Conservation (phyloP, 2,797 vertebrate genomes). For the Limnodromus scolopaceus region DNA sequence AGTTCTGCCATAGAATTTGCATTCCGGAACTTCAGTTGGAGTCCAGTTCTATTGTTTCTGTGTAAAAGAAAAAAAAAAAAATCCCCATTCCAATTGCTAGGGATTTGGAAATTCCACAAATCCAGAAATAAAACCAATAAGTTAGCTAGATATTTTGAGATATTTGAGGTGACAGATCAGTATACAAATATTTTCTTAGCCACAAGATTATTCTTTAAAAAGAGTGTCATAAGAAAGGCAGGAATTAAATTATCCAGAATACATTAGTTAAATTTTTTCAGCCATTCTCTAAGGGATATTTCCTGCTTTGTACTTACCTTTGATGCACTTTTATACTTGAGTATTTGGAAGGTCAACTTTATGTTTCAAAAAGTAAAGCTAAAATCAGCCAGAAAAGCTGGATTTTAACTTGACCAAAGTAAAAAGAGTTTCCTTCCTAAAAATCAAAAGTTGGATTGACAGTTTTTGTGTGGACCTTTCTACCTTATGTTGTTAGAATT, state of each 20-base stretch:
- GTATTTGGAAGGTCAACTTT: neutral
- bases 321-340: neutral
- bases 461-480: neutral
- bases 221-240: neutral
- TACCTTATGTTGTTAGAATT: neutral
- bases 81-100: neutral
- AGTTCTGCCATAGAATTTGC: rapidly evolving
- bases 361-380: neutral
- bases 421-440: neutral
- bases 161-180: neutral
- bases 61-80: neutral
- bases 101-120: neutral
- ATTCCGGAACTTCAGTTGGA: neutral
- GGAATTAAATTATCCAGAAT: neutral
- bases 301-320: neutral
- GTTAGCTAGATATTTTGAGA: neutral
- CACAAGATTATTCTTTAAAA: neutral
- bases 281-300: neutral
- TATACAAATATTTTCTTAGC: neutral
- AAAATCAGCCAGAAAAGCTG: neutral
- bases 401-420: neutral
- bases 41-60: neutral
- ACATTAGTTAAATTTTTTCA: neutral
- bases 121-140: neutral
- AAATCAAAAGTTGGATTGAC: neutral